Conservation (phyloP, 1,140 invertebrate species). For the Leucophenga varia region DNA sequence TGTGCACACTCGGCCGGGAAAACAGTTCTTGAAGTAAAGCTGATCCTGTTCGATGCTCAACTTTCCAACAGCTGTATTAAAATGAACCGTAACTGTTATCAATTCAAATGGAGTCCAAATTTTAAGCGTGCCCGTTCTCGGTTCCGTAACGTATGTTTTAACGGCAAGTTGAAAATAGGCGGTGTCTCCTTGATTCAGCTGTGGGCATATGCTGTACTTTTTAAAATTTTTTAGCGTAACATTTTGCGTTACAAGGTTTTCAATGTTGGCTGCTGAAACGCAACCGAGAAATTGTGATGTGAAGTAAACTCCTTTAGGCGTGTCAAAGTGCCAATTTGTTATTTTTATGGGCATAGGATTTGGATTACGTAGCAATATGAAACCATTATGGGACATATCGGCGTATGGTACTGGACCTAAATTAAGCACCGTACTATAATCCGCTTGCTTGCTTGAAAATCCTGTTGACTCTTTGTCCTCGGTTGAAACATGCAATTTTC, state of each 20-base stretch:
- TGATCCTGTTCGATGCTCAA: constrained; percentile 64
- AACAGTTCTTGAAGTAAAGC: constrained; percentile 76
- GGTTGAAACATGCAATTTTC: constrained; percentile 36
- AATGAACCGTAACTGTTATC: constrained; percentile 64
- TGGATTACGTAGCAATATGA: constrained; percentile 39
- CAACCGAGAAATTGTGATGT: constrained; percentile 34
- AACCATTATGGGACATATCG: constrained; percentile 38
- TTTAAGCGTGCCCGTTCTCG: constrained; percentile 69
- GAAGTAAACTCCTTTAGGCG: constrained; percentile 37
- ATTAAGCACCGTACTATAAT: constrained; percentile 30
- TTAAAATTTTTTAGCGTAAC: neutral
- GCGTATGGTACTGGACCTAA: constrained; percentile 43
- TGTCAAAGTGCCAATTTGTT: constrained; percentile 42
- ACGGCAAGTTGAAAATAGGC: constrained; percentile 73
- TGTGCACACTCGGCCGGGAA: constrained; percentile 78
- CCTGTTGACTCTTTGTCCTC: constrained; percentile 9
- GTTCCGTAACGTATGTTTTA: constrained; percentile 69
- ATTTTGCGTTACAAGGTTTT: neutral
- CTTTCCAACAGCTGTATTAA: constrained; percentile 64
- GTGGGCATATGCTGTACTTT: constrained; percentile 18
- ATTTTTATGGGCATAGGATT: constrained; percentile 48
- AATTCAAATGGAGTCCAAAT: constrained; percentile 75
- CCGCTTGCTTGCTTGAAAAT: constrained; percentile 1
- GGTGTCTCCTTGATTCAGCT: constrained; percentile 52
- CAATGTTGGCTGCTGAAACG: constrained; percentile 7